Evolutionary conservation across 1,140 invertebrate species (phyloP).

Genomic region (Sinella curviseta): DNA sequence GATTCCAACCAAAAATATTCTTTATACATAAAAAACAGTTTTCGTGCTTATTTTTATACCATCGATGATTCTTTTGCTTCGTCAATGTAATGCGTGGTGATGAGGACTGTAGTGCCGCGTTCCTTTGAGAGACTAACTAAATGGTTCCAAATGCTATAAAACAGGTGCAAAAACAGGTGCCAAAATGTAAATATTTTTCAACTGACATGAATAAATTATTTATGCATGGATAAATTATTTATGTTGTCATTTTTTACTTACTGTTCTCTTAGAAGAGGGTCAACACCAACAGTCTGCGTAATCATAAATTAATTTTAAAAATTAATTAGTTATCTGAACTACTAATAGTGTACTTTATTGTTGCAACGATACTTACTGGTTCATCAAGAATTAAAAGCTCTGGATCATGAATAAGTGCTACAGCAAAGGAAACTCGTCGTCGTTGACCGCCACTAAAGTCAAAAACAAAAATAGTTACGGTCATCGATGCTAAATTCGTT

Average conservation of each 20-base stretch:
- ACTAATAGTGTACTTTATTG: background rate
- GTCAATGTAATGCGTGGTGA: slow-evolving; percentile 15
- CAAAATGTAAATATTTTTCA: background rate
- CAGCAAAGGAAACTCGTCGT: background rate
- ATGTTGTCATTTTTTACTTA: background rate
- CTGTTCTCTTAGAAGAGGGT: background rate
- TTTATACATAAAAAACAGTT: background rate
- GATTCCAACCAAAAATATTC: background rate
- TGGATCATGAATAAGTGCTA: background rate
- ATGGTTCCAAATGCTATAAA: background rate
- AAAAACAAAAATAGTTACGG: background rate
- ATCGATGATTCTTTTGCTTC: background rate
- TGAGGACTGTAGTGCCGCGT: background rate
- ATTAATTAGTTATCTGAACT: background rate
- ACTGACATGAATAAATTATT: background rate
- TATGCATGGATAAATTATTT: too few relatives aligned
- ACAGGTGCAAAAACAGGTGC: background rate
- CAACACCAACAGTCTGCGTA: background rate
- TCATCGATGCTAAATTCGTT: too few relatives aligned
- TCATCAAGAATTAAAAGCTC: slow-evolving; percentile 4
- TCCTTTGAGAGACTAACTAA: background rate
- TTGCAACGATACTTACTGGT: background rate
- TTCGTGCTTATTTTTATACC: background rate
- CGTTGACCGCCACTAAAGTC: background rate
- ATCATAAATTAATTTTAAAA: too few relatives aligned